A percentile compares a stretch with the other conserved stretches of the same genome.
phyloP scores from a whole-genome alignment of 2,888 invertebrate species.

The Pycnomerus fuliginosus region DNA sequence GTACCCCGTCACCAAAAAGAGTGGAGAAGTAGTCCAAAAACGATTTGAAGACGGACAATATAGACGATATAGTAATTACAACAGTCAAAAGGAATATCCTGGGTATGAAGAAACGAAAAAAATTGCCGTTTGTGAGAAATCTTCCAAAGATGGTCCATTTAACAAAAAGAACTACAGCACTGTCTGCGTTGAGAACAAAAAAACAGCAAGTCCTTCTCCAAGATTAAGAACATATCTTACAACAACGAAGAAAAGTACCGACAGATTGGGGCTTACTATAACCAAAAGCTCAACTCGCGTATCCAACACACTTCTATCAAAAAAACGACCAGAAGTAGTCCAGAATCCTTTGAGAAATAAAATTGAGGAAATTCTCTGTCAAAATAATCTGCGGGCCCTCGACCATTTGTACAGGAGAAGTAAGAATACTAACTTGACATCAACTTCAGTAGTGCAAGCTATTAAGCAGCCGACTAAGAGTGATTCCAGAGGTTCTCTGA shows the following conservation, averaged over 20 bases:
- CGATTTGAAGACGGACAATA: constrained; percentile 2
- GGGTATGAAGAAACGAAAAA: constrained; percentile 9
- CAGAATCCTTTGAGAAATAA: no score
- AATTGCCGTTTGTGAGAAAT: constrained; percentile 2
- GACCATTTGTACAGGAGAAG: no score
- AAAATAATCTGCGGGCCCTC: no score
- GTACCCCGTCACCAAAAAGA: constrained; percentile 3
- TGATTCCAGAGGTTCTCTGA: background rate
- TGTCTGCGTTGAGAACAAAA: background rate
- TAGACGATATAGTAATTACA: constrained; percentile 11
- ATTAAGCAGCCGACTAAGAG: no score
- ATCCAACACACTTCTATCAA: no score
- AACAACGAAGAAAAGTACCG: background rate
- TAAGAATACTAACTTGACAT: no score
- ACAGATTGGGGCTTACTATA: background rate
- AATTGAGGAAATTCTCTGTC: no score
- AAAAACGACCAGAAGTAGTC: no score
- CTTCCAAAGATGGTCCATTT: background rate
- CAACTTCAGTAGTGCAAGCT: no score
- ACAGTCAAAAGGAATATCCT: constrained; percentile 4
- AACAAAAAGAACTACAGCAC: constrained; percentile 16
- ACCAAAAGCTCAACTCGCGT: no score
- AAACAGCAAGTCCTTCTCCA: background rate
- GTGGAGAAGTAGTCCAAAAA: background rate
- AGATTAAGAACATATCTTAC: background rate